These are phyloP conservation scores for Acipenser oxyrinchus DNA, from an alignment of 2,797 vertebrate genomes.

Conservation along the genomic window DNA sequence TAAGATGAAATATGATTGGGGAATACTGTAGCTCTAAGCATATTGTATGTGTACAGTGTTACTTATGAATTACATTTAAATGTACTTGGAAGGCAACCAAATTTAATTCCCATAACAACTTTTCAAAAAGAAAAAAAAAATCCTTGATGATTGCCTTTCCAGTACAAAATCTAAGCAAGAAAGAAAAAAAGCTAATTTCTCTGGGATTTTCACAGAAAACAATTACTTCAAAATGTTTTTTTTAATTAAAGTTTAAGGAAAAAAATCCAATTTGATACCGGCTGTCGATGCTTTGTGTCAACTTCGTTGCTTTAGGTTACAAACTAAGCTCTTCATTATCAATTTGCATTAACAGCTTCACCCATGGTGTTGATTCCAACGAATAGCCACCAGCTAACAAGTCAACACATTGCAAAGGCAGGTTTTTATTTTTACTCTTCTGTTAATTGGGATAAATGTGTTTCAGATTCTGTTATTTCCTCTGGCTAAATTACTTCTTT, in stretches of 20 bases:
- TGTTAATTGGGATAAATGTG: constrained; percentile 19
- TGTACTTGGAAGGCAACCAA: constrained; percentile 29
- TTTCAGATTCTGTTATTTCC: constrained; percentile 17
- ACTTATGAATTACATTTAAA: constrained; percentile 25
- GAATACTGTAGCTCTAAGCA: too few relatives aligned
- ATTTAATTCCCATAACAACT: constrained; percentile 17
- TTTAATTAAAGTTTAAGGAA: constrained; percentile 36
- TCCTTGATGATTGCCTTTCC: constrained; percentile 19
- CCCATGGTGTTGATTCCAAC: constrained; percentile 31
- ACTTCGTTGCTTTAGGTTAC: constrained; percentile 35
- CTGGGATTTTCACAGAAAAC: constrained; percentile 25
- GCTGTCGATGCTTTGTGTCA: constrained; percentile 29
- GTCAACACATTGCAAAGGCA: constrained; percentile 21
- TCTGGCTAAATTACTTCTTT: constrained; percentile 17
- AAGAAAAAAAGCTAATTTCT: constrained; percentile 22
- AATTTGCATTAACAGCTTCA: constrained; percentile 39
- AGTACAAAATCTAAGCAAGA: constrained; percentile 3
- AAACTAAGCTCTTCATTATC: constrained; percentile 23
- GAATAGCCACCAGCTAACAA: constrained; percentile 31
- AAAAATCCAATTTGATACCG: constrained; percentile 36
- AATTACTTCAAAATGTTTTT: constrained; percentile 33
- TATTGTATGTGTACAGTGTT: too few relatives aligned
- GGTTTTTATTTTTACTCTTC: constrained; percentile 16
- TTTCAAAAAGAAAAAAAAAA: constrained; percentile 17
- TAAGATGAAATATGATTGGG: constrained; percentile 22